phyloP scores from a whole-genome alignment of 2,113 vertebrate species.

The Rhinolophus sinicus region DNA sequence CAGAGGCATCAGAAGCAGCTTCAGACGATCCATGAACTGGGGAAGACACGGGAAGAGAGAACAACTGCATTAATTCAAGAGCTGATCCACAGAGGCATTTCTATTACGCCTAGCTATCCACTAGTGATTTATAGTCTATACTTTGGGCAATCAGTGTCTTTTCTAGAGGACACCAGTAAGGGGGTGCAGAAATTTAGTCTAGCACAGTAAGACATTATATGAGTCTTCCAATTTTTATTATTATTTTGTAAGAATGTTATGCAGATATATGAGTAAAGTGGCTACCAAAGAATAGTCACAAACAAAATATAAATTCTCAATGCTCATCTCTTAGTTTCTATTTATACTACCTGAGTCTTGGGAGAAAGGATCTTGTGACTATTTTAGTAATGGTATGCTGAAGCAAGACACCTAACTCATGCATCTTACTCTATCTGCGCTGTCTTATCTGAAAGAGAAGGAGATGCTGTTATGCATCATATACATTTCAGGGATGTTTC shows the following conservation, averaged over 20 bases:
- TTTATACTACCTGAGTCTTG: not conserved
- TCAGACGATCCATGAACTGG: slow-evolving; percentile 98
- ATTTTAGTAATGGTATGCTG: not conserved
- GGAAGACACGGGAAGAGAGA: not conserved
- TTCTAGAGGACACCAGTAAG: not conserved
- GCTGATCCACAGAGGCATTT: not conserved
- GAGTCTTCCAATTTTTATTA: not conserved
- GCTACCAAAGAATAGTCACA: not conserved
- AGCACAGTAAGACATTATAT: not conserved
- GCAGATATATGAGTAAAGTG: not conserved
- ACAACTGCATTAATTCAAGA: not conserved
- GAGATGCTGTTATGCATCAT: not conserved
- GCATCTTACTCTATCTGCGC: not conserved
- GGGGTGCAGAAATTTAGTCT: not conserved
- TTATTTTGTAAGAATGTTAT: not conserved
- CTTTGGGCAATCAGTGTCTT: not conserved
- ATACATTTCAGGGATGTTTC: not conserved
- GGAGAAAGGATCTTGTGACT: not conserved
- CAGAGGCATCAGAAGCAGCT: slow-evolving; percentile 97
- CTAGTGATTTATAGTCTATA: not conserved
- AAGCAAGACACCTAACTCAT: not conserved
- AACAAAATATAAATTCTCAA: slow-evolving; percentile 9
- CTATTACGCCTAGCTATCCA: not conserved
- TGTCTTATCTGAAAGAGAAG: not conserved
- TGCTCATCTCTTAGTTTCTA: not conserved